Percentiles rank a stretch among this genome's conserved stretches.
Evolutionary conservation across 2,113 vertebrate genomes (phyloP).

Genomic region (Alectura lathami): DNA sequence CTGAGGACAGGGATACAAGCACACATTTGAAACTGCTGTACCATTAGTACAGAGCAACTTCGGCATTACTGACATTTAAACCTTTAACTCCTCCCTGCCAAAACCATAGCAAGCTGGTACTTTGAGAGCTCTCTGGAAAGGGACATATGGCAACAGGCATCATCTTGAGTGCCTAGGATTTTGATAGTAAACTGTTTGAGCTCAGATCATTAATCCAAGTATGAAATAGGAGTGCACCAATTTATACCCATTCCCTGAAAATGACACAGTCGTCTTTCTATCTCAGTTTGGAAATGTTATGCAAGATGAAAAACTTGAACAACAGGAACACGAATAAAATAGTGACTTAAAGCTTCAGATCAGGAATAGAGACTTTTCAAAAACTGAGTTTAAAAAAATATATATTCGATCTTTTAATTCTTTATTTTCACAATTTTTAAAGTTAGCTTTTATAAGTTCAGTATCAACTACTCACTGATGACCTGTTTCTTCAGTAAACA

Average conservation of each 20-base stretch:
- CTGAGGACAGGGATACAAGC: not conserved
- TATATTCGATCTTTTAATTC: not conserved
- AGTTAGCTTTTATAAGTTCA: not conserved
- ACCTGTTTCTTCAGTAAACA: not conserved
- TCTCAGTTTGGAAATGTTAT: not conserved
- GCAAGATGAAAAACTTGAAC: not conserved
- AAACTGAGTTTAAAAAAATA: not conserved
- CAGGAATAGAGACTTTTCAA: not conserved
- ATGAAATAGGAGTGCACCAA: not conserved
- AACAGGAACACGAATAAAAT: not conserved
- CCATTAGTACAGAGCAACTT: not conserved
- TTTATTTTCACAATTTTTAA: not conserved
- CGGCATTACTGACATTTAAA: not conserved
- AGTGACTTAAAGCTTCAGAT: not conserved
- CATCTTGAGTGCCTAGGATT: not conserved
- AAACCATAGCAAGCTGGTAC: not conserved
- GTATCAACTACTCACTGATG: not conserved
- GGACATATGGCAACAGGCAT: not conserved
- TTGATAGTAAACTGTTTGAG: not conserved
- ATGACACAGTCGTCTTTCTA: not conserved
- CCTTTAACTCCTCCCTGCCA: not conserved
- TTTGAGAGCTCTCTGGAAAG: not conserved
- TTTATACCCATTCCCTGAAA: not conserved
- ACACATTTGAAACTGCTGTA: not conserved
- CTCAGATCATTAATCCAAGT: not conserved